These are phyloP conservation scores for Tiliacea citrago DNA, from an alignment of 2,888 invertebrate species.

Conservation along the genomic window DNA sequence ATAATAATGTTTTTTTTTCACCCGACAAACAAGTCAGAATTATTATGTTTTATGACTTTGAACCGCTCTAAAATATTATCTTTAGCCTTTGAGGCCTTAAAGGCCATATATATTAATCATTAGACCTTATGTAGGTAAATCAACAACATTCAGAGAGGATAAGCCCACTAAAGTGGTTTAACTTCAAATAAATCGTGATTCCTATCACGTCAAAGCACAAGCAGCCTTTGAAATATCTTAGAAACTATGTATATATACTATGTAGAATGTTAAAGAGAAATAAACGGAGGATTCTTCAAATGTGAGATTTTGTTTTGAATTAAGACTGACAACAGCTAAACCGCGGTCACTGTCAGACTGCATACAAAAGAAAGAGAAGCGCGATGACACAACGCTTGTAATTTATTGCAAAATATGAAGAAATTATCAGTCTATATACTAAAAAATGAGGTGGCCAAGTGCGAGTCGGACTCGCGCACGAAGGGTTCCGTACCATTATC, in stretches of 20 bases:
- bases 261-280: background rate
- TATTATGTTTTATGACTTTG: background rate
- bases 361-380: no score
- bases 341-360: no score
- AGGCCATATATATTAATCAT: background rate
- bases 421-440: no score
- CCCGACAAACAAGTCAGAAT: no score
- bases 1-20: no score
- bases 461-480: no score
- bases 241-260: background rate
- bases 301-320: background rate
- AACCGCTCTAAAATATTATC: background rate
- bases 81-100: background rate
- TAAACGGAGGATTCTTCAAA: no score
- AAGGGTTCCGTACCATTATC: no score
- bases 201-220: background rate
- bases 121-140: background rate
- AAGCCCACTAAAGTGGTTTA: conserved; percentile 13
- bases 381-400: no score
- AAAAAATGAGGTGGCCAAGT: no score
- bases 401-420: no score
- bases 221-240: background rate
- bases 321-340: no score
- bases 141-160: conserved; percentile 12
- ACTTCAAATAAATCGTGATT: conserved; percentile 5